These are phyloP conservation scores for Perdita meconis DNA, from an alignment of 2,888 invertebrate species.

Conservation along the genomic window DNA sequence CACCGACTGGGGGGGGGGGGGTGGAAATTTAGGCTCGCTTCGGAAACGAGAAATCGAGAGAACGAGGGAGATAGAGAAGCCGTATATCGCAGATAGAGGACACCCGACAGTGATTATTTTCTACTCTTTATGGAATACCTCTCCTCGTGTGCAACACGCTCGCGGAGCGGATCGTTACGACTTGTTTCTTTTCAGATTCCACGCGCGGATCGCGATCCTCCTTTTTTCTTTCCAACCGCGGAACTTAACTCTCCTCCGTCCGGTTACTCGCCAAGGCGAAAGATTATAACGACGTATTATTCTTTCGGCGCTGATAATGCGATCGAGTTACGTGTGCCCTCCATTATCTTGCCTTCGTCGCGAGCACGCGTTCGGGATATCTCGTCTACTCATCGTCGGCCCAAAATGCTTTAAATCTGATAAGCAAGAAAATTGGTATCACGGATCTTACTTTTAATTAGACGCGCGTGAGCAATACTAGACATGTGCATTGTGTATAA, in stretches of 20 bases:
- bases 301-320: constrained; percentile 22
- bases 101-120: constrained; percentile 53
- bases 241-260: background rate
- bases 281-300: constrained; percentile 38
- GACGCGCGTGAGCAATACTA: background rate
- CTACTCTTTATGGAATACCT: constrained; percentile 28
- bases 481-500: too few relatives aligned
- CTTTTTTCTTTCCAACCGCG: background rate
- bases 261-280: constrained; percentile 5
- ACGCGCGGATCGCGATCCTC: background rate
- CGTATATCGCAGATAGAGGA: constrained; percentile 27
- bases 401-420: background rate
- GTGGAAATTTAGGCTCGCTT: constrained; percentile 25
- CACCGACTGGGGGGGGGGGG: background rate
- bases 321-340: constrained; percentile 20
- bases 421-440: background rate
- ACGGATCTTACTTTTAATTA: background rate
- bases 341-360: constrained; percentile 16
- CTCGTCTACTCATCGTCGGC: constrained; percentile 7
- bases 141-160: constrained; percentile 11
- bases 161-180: constrained; percentile 32
- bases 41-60: too few relatives aligned
- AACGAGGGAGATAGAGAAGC: background rate
- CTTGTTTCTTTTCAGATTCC: constrained; percentile 31
- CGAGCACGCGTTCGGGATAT: constrained; percentile 13